Evolutionary conservation across 1,140 invertebrate species (phyloP), one percentile per base, ranked within the genome.

Genomic region (Penaeus japonicus): DNA sequence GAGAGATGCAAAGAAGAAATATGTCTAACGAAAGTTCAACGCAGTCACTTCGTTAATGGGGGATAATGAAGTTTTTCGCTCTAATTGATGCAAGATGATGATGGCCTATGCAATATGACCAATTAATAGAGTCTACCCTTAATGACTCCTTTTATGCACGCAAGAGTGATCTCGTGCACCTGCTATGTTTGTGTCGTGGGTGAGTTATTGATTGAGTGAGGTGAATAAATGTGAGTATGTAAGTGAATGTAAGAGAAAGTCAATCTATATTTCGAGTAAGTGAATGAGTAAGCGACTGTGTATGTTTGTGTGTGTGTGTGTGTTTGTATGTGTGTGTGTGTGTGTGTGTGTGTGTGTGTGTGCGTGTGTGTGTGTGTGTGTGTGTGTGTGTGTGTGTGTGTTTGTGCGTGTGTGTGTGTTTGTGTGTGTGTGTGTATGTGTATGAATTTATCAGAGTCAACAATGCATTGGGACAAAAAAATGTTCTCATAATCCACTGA

Each of bases 311-410:
- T 81, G 79, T 81, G 39, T 53, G 79, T 81, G 35, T 39, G 35
- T 39, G 7, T 39, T 2, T 39, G 35, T 39, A 39, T 39, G 35
- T 39, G 35, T 39, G 53, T 55, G 53, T 55, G 24, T 27, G 53
- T 55, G 80, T 27, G 80, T 55, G 53, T 55, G 53, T 82, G 53
- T 82, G 53, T 27, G 80, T 55, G 80, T 55, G 53, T 55, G 80
- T 30, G 79, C 18, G 39, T 81, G 79, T 81, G 79, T 81, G 39
- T 81, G 79, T 53, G 47, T 81, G 39, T 81, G 79, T 53, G 79
- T 53, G 39, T 81, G 79, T 53, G 79, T 53, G 22, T 47, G 79
- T 81, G 79, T 53, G 15, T 53, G 79, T 81, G 79, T 81, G 79
- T 53, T 35, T 81, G 79, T 54, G 22, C 20, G 79, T 81, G 47